phyloP scores from a whole-genome alignment of 2,888 invertebrate species.

The Thysanoteuthis rhombus region DNA sequence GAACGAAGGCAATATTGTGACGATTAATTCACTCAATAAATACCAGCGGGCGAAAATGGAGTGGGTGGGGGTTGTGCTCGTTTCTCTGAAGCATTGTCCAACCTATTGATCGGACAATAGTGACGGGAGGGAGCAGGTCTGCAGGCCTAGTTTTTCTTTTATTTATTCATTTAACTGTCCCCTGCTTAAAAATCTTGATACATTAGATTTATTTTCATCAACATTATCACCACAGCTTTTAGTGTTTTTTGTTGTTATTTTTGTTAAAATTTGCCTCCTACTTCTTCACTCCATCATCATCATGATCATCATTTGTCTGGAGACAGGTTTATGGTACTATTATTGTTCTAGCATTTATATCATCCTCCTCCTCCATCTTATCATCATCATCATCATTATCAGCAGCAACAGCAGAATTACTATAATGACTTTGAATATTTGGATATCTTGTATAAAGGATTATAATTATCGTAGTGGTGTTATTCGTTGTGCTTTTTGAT shows the following conservation, averaged over 20 bases:
- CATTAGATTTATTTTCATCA: neutral
- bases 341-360: too few species aligned
- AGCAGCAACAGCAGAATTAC: neutral
- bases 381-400: neutral
- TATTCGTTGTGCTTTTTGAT: too few species aligned
- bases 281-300: neutral
- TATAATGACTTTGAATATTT: neutral
- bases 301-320: neutral
- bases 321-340: too few species aligned
- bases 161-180: neutral
- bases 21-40: neutral
- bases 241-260: neutral
- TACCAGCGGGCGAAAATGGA: neutral
- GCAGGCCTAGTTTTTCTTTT: neutral
- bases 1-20: slow-evolving; percentile 12
- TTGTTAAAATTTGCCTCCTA: neutral
- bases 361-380: too few species aligned
- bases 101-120: neutral
- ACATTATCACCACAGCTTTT: neutral
- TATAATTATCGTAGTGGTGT: neutral
- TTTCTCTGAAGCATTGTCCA: neutral
- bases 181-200: neutral
- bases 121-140: neutral
- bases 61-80: neutral
- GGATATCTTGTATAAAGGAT: neutral